Evolutionary conservation across 2,888 invertebrate species (phyloP).

Genomic region (Apotomis betuletana): DNA sequence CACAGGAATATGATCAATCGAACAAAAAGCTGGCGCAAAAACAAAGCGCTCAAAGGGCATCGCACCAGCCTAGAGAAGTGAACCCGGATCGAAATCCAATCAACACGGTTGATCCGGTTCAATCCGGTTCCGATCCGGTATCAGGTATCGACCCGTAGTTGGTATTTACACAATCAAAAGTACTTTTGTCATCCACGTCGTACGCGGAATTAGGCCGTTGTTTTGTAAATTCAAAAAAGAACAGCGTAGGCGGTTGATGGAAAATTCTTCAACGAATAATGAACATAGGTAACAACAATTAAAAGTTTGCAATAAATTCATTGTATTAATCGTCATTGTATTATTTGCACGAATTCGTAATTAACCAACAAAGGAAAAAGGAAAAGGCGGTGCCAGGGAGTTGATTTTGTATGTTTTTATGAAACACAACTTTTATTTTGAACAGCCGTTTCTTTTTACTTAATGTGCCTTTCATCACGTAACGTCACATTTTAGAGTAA

Average conservation of each 20-base stretch:
- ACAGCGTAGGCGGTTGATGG: not conserved
- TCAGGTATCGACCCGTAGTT: conserved; percentile 43
- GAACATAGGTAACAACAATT: not conserved
- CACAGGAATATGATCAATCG: conserved; percentile 20
- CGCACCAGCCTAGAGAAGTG: conserved; percentile 32
- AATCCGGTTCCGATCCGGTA: conserved; percentile 44
- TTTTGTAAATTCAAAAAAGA: not conserved
- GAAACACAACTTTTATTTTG: no score
- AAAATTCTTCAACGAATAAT: not conserved
- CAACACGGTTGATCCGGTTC: conserved; percentile 62
- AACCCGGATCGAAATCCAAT: conserved; percentile 58
- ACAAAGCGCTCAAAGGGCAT: conserved; percentile 36
- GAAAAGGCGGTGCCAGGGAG: no score
- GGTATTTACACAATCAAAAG: conserved; percentile 44
- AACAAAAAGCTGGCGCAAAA: conserved; percentile 31
- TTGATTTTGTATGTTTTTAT: no score
- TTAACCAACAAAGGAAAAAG: no score
- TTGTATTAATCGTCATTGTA: no score
- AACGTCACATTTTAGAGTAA: no score
- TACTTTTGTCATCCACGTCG: conserved; percentile 42
- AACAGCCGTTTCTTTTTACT: no score
- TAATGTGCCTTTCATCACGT: no score
- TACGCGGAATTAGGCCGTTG: conserved; percentile 23
- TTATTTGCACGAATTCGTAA: no score
- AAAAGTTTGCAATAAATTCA: no score